phyloP scores from a whole-genome alignment of 2,888 invertebrate genomes.

The Alentia gelatinosa region DNA sequence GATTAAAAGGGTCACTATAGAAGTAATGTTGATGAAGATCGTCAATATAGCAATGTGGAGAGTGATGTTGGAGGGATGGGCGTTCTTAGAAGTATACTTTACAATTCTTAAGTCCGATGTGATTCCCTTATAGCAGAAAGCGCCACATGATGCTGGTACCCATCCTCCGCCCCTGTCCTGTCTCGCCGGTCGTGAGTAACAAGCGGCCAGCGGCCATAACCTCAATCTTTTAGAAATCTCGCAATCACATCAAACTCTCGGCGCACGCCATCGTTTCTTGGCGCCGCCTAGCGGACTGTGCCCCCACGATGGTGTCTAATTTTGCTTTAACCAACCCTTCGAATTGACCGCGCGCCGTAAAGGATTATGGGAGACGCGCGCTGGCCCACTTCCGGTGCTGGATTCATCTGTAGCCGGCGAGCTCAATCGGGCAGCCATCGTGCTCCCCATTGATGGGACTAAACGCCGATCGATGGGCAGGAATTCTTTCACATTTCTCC shows the following conservation, averaged over 20 bases:
- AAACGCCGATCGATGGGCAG: conserved; percentile 36
- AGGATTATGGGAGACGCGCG: conserved; percentile 45
- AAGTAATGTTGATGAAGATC: no score
- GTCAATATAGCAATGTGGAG: no score
- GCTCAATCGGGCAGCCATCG: conserved; percentile 3
- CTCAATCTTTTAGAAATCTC: conserved; percentile 48
- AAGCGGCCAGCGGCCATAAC: conserved; percentile 29
- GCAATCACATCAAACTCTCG: conserved; percentile 51
- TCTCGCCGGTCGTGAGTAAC: neutral
- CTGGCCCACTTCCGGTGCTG: neutral
- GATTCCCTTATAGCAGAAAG: no score
- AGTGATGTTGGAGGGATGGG: no score
- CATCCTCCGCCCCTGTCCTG: neutral
- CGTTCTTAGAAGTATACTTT: no score
- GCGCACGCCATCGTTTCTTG: neutral
- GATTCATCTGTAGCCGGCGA: conserved; percentile 22
- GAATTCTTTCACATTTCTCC: conserved; percentile 37
- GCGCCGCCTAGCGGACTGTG: neutral
- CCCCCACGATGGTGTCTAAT: conserved; percentile 4
- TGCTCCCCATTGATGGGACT: neutral
- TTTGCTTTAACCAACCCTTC: conserved; percentile 50
- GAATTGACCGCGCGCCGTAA: conserved; percentile 48
- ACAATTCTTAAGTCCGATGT: no score
- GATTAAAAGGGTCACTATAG: no score
- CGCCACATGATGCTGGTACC: neutral